Percentiles rank a stretch among this genome's conserved stretches.
Conservation (phyloP, 2,797 vertebrate genomes). For the Propithecus perrieri region DNA sequence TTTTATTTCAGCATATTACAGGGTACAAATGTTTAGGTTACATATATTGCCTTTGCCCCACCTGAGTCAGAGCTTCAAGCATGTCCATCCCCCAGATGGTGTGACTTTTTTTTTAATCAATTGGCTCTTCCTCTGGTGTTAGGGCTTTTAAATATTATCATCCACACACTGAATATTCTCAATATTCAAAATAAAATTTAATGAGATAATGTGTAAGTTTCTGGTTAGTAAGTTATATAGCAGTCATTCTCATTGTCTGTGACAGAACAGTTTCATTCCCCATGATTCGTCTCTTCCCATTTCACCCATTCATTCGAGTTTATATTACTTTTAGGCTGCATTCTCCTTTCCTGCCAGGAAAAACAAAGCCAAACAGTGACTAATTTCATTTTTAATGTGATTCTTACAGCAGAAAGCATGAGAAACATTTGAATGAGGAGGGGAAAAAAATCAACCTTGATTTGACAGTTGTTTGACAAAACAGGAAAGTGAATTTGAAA, state of each 20-base stretch:
- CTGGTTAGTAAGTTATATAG: not conserved
- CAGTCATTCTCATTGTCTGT: not conserved
- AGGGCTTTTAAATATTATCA: not conserved
- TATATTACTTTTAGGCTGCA: not conserved
- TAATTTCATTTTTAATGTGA: not conserved
- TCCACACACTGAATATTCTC: not conserved
- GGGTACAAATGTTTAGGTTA: too few relatives aligned
- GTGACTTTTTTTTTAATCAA: not conserved
- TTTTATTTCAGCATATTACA: too few relatives aligned
- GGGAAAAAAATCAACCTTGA: not conserved
- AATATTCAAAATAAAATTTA: constrained; percentile 27
- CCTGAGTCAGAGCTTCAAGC: too few relatives aligned
- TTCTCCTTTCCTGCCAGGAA: constrained; percentile 8
- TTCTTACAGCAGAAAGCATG: not conserved
- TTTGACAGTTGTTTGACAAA: constrained; percentile 32
- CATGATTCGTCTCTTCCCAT: not conserved
- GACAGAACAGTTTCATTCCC: not conserved
- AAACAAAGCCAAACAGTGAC: not conserved
- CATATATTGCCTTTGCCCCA: too few relatives aligned
- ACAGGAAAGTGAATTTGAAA: not conserved
- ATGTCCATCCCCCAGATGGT: too few relatives aligned
- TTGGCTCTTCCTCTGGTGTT: not conserved
- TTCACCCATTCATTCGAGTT: not conserved
- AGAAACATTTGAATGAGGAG: not conserved
- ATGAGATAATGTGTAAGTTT: not conserved